phyloP scores from a whole-genome alignment of 1,140 invertebrate species.

The Platorchestia sp. region DNA sequence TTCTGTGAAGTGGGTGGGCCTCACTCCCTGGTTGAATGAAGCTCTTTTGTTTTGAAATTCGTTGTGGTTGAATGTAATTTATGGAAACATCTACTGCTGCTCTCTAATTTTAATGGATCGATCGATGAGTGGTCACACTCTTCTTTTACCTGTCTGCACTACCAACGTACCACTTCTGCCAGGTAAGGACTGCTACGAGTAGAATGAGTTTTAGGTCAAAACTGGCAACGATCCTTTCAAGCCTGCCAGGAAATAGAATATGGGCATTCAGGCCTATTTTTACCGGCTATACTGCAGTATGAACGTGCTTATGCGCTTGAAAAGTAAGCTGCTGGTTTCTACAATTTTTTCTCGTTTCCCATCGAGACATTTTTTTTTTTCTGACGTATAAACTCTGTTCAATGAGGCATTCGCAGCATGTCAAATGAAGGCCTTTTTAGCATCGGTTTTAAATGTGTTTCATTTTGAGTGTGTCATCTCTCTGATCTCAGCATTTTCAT shows the following conservation, averaged over 20 bases:
- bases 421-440: not conserved
- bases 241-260: too few relatives aligned
- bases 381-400: not conserved
- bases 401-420: not conserved
- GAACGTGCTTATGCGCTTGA: too few relatives aligned
- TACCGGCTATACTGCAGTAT: too few relatives aligned
- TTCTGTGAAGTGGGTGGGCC: not conserved
- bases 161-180: too few relatives aligned
- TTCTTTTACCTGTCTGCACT: not conserved
- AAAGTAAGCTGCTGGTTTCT: not conserved
- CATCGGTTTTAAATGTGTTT: not conserved
- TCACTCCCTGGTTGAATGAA: not conserved
- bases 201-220: too few relatives aligned
- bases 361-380: not conserved
- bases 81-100: not conserved
- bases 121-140: not conserved
- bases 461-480: not conserved
- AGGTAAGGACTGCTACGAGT: too few relatives aligned
- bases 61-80: not conserved
- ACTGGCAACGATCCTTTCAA: too few relatives aligned
- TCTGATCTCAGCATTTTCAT: not conserved
- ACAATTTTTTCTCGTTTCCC: too few relatives aligned
- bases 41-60: not conserved
- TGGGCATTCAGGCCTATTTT: too few relatives aligned
- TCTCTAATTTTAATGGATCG: not conserved